phyloP scores from a whole-genome alignment of 2,797 vertebrate genomes.

The Gymnothorax javanicus region DNA sequence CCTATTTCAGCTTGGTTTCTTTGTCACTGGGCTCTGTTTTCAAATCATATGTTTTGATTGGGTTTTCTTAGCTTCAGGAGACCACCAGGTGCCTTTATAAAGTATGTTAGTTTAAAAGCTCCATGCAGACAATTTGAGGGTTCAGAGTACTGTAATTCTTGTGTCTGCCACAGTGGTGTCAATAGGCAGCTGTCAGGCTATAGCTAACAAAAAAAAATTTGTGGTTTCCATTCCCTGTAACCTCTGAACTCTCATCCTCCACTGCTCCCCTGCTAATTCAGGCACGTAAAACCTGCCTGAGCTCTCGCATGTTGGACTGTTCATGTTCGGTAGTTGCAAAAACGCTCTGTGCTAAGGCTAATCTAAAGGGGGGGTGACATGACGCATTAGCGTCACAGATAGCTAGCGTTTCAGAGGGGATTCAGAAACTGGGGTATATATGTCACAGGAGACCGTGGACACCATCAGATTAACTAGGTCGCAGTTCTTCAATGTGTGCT shows the following conservation, averaged over 20 bases:
- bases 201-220: constrained; percentile 60
- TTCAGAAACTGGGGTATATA: constrained; percentile 37
- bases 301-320: not conserved
- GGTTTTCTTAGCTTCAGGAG: not conserved
- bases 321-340: constrained; percentile 55
- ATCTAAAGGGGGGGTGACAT: constrained; percentile 24
- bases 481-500: not conserved
- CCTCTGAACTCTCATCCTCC: constrained; percentile 68
- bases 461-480: not conserved
- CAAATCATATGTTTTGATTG: not conserved
- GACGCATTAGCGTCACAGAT: constrained; percentile 41
- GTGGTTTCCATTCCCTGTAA: constrained; percentile 64
- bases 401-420: constrained; percentile 39
- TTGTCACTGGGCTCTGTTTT: not conserved
- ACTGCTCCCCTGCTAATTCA: constrained; percentile 69
- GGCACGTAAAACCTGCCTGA: not conserved
- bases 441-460: constrained; percentile 7
- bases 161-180: constrained; percentile 27
- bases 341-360: constrained; percentile 54
- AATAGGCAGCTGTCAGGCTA: constrained; percentile 48
- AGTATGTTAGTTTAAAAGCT: not conserved
- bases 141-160: not conserved
- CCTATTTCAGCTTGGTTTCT: not conserved
- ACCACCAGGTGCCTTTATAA: not conserved
- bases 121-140: not conserved